Evolutionary conservation across 2,888 invertebrate genomes (phyloP).

Genomic region (Onthophagus sagittarius): DNA sequence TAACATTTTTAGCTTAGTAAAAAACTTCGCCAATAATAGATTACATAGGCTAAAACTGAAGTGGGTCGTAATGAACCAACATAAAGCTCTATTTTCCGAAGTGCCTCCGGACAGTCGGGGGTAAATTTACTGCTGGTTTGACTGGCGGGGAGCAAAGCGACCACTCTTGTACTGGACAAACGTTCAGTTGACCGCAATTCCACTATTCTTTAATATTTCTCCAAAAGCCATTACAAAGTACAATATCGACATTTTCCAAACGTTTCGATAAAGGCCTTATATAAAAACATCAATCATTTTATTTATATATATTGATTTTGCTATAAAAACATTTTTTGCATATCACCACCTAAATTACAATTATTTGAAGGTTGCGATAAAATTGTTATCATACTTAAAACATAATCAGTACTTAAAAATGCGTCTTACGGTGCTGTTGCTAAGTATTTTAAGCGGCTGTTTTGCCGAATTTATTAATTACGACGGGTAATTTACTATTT

Average conservation of each 20-base stretch:
- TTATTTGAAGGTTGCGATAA: not conserved
- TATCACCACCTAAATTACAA: not conserved
- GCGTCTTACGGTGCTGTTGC: not conserved
- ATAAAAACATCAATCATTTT: too few species aligned
- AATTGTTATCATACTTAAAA: not conserved
- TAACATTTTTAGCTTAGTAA: too few species aligned
- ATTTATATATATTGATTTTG: too few species aligned
- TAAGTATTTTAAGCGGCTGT: not conserved
- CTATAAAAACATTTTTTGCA: too few species aligned
- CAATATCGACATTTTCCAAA: too few species aligned
- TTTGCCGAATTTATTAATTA: constrained; percentile 4
- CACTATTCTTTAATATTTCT: not conserved
- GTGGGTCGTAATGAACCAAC: not conserved
- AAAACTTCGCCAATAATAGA: not conserved
- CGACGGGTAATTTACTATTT: not conserved
- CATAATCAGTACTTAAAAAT: not conserved
- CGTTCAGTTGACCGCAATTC: not conserved
- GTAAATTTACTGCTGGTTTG: not conserved
- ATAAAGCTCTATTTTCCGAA: not conserved
- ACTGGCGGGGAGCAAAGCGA: not conserved
- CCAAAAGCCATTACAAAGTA: not conserved
- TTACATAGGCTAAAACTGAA: not conserved
- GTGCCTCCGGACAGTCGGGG: not conserved
- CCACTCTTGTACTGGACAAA: not conserved
- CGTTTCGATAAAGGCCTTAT: not conserved